Base-by-base conservation (phyloP, 2,113 vertebrate species). In the Isurus oxyrinchus region DNA sequence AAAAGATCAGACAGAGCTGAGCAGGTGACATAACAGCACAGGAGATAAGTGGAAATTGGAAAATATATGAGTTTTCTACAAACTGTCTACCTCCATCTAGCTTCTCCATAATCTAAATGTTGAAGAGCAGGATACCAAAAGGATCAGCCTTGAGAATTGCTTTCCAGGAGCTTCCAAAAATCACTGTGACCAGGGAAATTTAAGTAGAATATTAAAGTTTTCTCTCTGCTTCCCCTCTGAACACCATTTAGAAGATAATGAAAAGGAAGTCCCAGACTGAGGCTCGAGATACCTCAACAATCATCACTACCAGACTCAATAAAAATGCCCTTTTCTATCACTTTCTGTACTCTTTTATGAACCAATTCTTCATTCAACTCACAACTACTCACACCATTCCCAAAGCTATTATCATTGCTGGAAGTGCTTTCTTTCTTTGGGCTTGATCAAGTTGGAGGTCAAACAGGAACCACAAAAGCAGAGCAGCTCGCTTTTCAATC, bases 321-420 rank as follows among this genome's bases (percentile, higher is more conserved):
- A 31, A 53, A 95, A 95, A 95, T 53, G 23, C 66, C 44, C 63
- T 8, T 72, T 72, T 95, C 27, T 95, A 95, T 31, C 94, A 53
- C 93, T 94, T 93, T 61, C 94, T 67, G 63, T 49, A 69, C 25
- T 95, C 44, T 95, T 67, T 67, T 69, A 53, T 31, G 11, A 95
- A 67, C 19, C 63, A 49, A 95, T 66, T 69, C 40, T 72, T 31
- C 44, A 95, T 72, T 72, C 66, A 95, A 95, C 31, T 10, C 57
- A 8, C 90, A 93, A 27, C 25, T 6, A 53, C 44, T 72, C 40
- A 59, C 90, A 63, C 57, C 59, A 27, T 31, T 72, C 94, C 23
- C 49, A 49, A 27, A 95, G 11, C 94, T 95, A 69, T 95, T 67
- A 72, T 53, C 44, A 53, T 95, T 55, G 94, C 94, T 72, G 67